Evolutionary conservation across 2,888 invertebrate species (phyloP), one percentile per base, ranked within the genome.

Genomic region (Steinernema carpocapsae): DNA sequence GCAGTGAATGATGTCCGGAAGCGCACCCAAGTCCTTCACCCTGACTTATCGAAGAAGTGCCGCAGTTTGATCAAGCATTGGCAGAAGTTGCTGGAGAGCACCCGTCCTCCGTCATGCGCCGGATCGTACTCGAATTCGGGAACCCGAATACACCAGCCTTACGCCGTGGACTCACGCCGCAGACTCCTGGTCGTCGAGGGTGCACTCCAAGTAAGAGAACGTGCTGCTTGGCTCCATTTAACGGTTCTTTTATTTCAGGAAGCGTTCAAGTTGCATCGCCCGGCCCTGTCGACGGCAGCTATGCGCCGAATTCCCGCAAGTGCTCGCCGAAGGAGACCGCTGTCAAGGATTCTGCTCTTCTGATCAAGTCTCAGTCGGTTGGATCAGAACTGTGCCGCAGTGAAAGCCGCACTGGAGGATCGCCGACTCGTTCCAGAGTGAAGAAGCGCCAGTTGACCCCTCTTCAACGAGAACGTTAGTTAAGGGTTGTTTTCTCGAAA

Each of bases 121-220:
- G 79, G 79, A 12, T 71, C 75, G 1, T 79, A 80, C 22, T 85
- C 85, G 26, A 76, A 79, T 17, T 82, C 82, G 72, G 83, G 80
- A 4, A 86, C 86, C 86, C 86, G 24, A 79, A 78, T 56, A 85
- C 85, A n/a, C 85, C 85, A 10, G 81, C 82, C 32, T 72, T 83
- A 7, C 76, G 82, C 45, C 76, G 84, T 37, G 80, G 80, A 29
- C 76, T 84, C 17, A 86, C 86, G 0, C 86, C 86, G n/a, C 79
- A 80, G 22, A 84, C 83, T 10, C 83, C 83, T n/a, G 77, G 74
- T 1, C 64, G 64, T 4, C 24, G 29, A 64, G 48, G 3, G 4
- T 32, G 37, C 14, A 64, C 64, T 14, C 64, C 64, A 17, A 37
- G 64, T 64, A 32, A 32, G 64, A 29, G 2, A 14, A 17, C 14